Evolutionary conservation across 2,888 invertebrate species (phyloP).

Genomic region (Microctonus aethiopoides): DNA sequence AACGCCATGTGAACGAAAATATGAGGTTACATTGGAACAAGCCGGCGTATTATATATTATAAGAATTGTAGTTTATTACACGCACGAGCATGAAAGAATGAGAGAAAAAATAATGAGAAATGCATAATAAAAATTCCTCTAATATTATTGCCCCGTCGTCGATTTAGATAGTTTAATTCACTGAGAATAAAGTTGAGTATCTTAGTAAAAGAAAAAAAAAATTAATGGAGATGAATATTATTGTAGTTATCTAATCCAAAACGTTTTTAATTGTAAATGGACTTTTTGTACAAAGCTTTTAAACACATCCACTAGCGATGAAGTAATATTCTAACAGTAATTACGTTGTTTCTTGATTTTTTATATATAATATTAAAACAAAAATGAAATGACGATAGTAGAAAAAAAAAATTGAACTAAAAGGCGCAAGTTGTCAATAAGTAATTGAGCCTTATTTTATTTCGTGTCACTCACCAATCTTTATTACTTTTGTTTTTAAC

Average conservation of each 20-base stretch:
- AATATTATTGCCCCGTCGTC: conserved; percentile 38
- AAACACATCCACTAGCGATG: conserved; percentile 64
- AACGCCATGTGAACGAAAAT: background rate
- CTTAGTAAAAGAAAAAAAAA: conserved; percentile 38
- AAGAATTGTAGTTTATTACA: conserved; percentile 2
- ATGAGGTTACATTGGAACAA: background rate
- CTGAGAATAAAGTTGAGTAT: conserved; percentile 38
- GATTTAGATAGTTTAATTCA: conserved; percentile 47
- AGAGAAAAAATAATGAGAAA: background rate
- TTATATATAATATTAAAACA: conserved; percentile 60
- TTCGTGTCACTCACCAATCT: conserved; percentile 37
- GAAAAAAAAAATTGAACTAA: conserved; percentile 26
- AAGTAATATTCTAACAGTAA: conserved; percentile 63
- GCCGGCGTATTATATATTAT: no score
- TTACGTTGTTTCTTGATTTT: conserved; percentile 67
- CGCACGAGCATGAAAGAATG: background rate
- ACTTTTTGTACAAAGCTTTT: conserved; percentile 67
- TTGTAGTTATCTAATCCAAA: conserved; percentile 60
- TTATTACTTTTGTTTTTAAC: conserved; percentile 41
- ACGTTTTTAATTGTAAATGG: conserved; percentile 66
- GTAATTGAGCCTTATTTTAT: conserved; percentile 17
- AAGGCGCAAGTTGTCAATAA: background rate
- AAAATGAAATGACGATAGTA: conserved; percentile 43
- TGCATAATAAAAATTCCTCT: conserved; percentile 33
- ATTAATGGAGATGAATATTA: conserved; percentile 49